Conservation (phyloP, 2,113 vertebrate species). For the Dipodomys merriami region DNA sequence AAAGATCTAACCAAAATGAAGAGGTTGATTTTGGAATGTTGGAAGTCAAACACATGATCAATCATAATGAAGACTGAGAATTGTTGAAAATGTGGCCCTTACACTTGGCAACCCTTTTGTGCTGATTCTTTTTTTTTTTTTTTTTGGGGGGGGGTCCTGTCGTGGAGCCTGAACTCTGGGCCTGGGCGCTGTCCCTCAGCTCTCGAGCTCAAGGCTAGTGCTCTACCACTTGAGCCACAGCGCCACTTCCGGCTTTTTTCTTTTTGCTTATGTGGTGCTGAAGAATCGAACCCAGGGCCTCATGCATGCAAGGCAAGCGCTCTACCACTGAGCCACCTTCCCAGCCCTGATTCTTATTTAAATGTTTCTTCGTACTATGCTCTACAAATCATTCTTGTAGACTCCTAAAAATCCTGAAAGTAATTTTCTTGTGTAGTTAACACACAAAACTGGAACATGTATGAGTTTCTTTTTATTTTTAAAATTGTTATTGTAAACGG, state of each 20-base stretch:
- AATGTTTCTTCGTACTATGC: neutral
- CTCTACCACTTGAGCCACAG: too few species aligned
- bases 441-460: neutral
- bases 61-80: neutral
- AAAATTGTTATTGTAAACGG: too few species aligned
- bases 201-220: too few species aligned
- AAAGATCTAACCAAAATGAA: neutral
- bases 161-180: too few species aligned
- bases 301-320: too few species aligned
- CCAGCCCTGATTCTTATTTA: neutral
- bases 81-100: neutral
- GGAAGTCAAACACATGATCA: neutral
- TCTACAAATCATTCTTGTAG: neutral
- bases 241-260: too few species aligned
- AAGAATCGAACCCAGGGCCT: too few species aligned
- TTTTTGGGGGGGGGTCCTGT: too few species aligned
- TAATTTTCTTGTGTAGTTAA: neutral
- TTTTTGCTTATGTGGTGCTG: too few species aligned
- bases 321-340: too few species aligned
- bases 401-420: conserved; percentile 4
- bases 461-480: neutral
- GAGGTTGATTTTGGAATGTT: conserved; percentile 33
- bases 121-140: neutral
- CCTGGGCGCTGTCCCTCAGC: too few species aligned
- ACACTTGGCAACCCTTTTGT: neutral